Evolutionary conservation across 1,140 invertebrate species (phyloP).

Genomic region (Cyrtorhinus lividipennis): DNA sequence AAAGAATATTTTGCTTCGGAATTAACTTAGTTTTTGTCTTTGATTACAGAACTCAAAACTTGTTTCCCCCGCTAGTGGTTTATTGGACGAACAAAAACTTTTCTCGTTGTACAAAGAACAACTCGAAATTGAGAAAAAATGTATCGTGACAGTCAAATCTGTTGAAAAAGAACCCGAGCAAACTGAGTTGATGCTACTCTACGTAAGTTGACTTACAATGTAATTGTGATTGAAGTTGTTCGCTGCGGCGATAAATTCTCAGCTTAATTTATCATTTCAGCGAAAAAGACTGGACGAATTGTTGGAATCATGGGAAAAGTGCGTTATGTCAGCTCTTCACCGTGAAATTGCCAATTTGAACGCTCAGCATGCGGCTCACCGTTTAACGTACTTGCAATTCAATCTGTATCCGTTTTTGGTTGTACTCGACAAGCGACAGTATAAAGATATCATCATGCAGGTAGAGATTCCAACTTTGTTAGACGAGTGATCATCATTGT

Average conservation of each 20-base stretch:
- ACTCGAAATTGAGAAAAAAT: slow-evolving; percentile 46
- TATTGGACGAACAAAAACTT: slow-evolving; percentile 40
- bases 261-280: slow-evolving; percentile 26
- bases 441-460: slow-evolving; percentile 40
- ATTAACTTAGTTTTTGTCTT: neutral
- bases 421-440: slow-evolving; percentile 45
- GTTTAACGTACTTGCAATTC: slow-evolving; percentile 33
- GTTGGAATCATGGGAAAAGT: slow-evolving; percentile 47
- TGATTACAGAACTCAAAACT: slow-evolving; percentile 26
- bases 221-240: too few species aligned
- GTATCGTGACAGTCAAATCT: slow-evolving; percentile 46
- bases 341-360: slow-evolving; percentile 48
- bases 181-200: slow-evolving; percentile 23
- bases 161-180: slow-evolving; percentile 38
- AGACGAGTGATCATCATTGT: neutral
- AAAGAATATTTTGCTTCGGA: too few species aligned
- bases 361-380: slow-evolving; percentile 31
- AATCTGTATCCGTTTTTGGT: slow-evolving; percentile 61
- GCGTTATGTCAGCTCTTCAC: slow-evolving; percentile 43
- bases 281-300: slow-evolving; percentile 41
- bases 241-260: too few species aligned
- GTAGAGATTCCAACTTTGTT: slow-evolving; percentile 26
- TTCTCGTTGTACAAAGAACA: slow-evolving; percentile 42
- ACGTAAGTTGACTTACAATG: slow-evolving; percentile 28
- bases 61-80: slow-evolving; percentile 34